Conservation (phyloP, 2,113 vertebrate species). For the Pomatorhinus ruficollis region DNA sequence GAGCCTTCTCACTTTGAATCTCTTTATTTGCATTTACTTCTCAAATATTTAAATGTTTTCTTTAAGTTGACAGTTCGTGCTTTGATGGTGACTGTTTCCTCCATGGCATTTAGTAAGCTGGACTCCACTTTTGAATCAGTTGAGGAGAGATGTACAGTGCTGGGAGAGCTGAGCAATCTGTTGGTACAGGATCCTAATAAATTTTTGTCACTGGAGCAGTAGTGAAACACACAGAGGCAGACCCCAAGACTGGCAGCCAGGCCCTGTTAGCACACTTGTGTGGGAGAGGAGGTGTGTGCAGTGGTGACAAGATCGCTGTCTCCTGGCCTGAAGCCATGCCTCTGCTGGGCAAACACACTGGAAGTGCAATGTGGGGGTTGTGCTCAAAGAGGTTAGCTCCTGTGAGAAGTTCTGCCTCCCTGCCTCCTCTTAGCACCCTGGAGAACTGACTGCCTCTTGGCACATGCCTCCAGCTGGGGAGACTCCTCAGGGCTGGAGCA, state of each 20-base stretch:
- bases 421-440: not conserved
- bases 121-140: not conserved
- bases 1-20: not conserved
- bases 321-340: accelerated
- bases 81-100: not conserved
- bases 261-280: not conserved
- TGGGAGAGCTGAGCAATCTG: not conserved
- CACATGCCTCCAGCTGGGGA: not conserved
- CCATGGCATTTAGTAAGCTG: not conserved
- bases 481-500: not conserved
- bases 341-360: not conserved
- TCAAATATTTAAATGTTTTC: not conserved
- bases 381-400: not conserved
- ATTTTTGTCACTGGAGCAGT: accelerated
- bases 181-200: not conserved
- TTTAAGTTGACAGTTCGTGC: not conserved
- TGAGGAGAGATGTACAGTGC: not conserved
- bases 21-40: not conserved
- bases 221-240: not conserved
- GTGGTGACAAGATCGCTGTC: not conserved
- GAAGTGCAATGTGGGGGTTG: not conserved
- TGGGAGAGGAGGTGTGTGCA: not conserved
- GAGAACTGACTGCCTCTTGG: not conserved
- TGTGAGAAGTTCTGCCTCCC: not conserved
- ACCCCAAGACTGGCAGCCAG: not conserved